Percentiles rank a stretch among this genome's conserved stretches.
Evolutionary conservation across 1,140 invertebrate genomes (phyloP).

Genomic region (Eumaeus atala): DNA sequence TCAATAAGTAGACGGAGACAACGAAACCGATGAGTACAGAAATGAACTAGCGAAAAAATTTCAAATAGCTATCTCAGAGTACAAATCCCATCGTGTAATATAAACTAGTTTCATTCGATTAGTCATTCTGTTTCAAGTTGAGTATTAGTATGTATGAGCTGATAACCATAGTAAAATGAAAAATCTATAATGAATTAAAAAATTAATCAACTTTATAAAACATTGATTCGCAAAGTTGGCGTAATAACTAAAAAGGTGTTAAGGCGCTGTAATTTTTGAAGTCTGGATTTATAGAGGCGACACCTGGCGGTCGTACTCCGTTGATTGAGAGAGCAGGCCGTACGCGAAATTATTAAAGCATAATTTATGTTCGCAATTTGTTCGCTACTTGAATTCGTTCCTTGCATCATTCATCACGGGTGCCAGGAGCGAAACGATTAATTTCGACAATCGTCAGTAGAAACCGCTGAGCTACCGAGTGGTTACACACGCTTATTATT

Average conservation of each 20-base stretch:
- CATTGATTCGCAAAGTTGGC: constrained; percentile 1
- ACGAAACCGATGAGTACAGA: too few species aligned
- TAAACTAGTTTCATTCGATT: too few species aligned
- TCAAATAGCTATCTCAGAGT: too few species aligned
- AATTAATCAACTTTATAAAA: not conserved
- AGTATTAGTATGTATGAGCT: too few species aligned
- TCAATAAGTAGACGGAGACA: too few species aligned
- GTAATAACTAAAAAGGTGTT: constrained; percentile 23
- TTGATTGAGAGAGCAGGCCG: constrained; percentile 61
- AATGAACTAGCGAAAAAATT: too few species aligned
- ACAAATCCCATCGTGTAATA: too few species aligned
- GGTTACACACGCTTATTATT: constrained; percentile 28
- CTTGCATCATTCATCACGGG: constrained; percentile 66
- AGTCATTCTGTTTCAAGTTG: too few species aligned
- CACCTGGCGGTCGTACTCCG: constrained; percentile 48
- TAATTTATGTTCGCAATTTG: constrained; percentile 72
- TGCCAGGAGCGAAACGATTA: constrained; percentile 44
- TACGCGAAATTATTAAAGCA: constrained; percentile 67
- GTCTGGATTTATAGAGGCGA: constrained; percentile 48
- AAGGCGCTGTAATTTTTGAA: constrained; percentile 47
- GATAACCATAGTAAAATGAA: not conserved
- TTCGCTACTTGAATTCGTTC: constrained; percentile 62
- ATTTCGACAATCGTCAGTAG: constrained; percentile 56
- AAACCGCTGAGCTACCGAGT: constrained; percentile 36
- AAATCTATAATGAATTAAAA: too few species aligned